phyloP scores from a whole-genome alignment of 2,113 vertebrate genomes.

The Ammodytes dubius region DNA sequence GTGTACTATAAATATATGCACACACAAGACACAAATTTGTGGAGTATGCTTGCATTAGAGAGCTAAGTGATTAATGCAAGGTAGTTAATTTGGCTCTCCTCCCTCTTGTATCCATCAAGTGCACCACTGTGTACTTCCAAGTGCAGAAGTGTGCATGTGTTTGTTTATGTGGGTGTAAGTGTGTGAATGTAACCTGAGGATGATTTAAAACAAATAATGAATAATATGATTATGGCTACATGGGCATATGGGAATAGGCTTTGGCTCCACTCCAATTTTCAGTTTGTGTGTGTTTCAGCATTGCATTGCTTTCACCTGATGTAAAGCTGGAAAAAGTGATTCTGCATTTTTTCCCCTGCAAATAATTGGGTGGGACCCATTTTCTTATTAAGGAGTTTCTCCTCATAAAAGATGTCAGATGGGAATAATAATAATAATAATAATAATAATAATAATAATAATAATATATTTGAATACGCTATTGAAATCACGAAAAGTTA shows the following conservation, averaged over 20 bases:
- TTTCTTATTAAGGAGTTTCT: neutral
- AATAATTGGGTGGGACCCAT: fast-evolving
- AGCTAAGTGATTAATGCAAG: constrained; percentile 77
- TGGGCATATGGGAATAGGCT: constrained; percentile 86
- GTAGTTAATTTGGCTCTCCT: constrained; percentile 78
- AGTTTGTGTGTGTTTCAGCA: constrained; percentile 9
- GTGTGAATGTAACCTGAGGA: constrained; percentile 79
- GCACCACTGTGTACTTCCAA: constrained; percentile 59
- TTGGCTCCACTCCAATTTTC: constrained; percentile 81
- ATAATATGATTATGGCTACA: constrained; percentile 94
- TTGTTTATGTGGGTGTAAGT: constrained; percentile 40
- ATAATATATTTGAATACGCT: constrained; percentile 14
- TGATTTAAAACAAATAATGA: constrained; percentile 94
- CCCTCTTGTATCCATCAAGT: constrained; percentile 69
- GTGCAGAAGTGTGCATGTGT: constrained; percentile 55
- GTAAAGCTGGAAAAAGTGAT: neutral
- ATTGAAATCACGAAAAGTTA: neutral
- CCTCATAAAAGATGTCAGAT: neutral
- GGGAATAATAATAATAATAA: neutral
- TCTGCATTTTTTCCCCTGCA: neutral
- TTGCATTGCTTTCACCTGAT: constrained; percentile 2
- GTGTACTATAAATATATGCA: constrained; percentile 31
- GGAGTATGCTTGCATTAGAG: constrained; percentile 69
- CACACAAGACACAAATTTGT: constrained; percentile 36
- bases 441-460: fast-evolving